Percentiles rank a stretch among this genome's conserved stretches.
phyloP scores from a whole-genome alignment of 2,797 vertebrate species.

The Squalus acanthias region DNA sequence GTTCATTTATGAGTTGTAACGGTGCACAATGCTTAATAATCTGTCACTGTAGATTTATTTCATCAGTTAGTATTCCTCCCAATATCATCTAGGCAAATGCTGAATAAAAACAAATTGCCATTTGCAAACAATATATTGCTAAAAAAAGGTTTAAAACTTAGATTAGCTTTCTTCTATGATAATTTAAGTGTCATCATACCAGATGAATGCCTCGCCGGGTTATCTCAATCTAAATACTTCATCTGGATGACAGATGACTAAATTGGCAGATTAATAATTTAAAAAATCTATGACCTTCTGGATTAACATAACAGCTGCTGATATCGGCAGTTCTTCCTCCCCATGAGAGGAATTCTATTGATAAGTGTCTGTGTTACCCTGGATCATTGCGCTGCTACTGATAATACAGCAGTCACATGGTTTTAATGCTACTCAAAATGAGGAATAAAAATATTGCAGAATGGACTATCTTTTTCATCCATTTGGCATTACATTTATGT shows the following conservation, averaged over 20 bases:
- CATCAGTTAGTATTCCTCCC: not conserved
- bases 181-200: not conserved
- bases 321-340: not conserved
- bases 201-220: too few species aligned
- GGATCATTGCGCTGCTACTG: not conserved
- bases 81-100: not conserved
- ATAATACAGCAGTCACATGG: not conserved
- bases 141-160: not conserved
- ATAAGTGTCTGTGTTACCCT: not conserved
- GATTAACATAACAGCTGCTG: not conserved
- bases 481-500: not conserved
- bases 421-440: not conserved
- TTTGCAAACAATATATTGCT: not conserved
- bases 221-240: not conserved
- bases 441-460: not conserved
- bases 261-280: not conserved
- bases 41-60: not conserved
- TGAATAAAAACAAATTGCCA: not conserved
- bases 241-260: not conserved
- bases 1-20: conserved; percentile 17
- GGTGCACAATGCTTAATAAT: not conserved
- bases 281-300: not conserved
- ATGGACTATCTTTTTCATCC: not conserved
- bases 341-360: not conserved
- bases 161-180: not conserved